Evolutionary conservation across 2,888 invertebrate species (phyloP).

Genomic region (Ametastegia equiseti): DNA sequence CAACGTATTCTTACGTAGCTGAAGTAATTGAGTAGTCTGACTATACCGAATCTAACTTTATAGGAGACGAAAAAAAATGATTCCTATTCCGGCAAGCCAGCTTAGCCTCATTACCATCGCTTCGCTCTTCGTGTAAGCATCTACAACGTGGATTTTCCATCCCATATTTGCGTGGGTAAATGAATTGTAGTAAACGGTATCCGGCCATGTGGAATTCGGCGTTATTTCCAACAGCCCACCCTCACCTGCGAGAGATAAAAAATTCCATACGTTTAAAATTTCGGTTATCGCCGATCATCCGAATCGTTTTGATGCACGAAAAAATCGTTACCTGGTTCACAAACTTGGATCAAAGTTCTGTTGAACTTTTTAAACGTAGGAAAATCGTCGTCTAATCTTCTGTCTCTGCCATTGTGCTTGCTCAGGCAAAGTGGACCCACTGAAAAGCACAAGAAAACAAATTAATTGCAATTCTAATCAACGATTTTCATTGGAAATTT

Average conservation of each 20-base stretch:
- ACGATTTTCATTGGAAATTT: not conserved
- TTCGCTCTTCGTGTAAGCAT: conserved; percentile 80
- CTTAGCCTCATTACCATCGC: conserved; percentile 57
- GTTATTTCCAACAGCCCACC: conserved; percentile 87
- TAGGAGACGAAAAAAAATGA: conserved; percentile 57
- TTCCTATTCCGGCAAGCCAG: conserved; percentile 53
- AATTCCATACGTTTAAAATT: not conserved
- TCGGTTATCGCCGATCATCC: not conserved
- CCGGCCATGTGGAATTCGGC: conserved; percentile 94
- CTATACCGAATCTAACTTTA: conserved; percentile 51
- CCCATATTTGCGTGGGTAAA: conserved; percentile 97
- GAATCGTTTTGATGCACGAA: not conserved
- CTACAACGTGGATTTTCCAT: conserved; percentile 94
- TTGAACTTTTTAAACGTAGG: conserved; percentile 90
- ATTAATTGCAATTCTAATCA: not conserved
- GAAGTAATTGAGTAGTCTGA: conserved; percentile 56
- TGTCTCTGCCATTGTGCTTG: conserved; percentile 83
- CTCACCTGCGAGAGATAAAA: conserved; percentile 76
- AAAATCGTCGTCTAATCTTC: conserved; percentile 88
- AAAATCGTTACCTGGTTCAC: conserved; percentile 78
- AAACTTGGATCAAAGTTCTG: conserved; percentile 84
- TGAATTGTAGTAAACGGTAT: conserved; percentile 94
- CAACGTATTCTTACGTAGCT: conserved; percentile 27
- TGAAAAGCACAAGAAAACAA: conserved; percentile 62
- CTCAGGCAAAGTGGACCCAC: conserved; percentile 90